phyloP scores from a whole-genome alignment of 2,888 invertebrate genomes.

The Eristalis tenax region DNA sequence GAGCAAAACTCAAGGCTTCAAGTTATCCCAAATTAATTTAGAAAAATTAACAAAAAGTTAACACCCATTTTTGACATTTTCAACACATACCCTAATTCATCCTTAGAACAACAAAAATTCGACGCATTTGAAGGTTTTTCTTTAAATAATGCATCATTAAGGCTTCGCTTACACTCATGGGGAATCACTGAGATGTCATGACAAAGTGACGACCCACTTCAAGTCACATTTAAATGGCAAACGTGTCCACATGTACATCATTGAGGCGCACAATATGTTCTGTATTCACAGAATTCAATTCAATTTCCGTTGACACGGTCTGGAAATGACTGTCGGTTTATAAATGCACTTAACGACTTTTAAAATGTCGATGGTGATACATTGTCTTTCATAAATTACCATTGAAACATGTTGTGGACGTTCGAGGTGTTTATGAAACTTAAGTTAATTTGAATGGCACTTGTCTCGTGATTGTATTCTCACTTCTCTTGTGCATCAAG shows the following conservation, averaged over 20 bases:
- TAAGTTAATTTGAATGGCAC: no score
- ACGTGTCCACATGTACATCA: neutral
- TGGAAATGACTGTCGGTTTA: neutral
- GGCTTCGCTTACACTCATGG: neutral
- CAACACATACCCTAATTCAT: no score
- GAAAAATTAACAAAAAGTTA: no score
- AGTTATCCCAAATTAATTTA: no score
- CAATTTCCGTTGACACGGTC: neutral
- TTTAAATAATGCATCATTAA: neutral
- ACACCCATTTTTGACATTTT: neutral
- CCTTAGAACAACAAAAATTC: no score
- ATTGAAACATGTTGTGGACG: neutral
- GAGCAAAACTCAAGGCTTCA: no score
- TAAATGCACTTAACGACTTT: neutral
- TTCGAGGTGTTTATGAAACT: no score
- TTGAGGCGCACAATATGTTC: neutral
- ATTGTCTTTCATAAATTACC: neutral
- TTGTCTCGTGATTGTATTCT: no score
- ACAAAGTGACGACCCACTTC: neutral
- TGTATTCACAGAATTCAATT: neutral
- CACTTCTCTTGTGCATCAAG: no score
- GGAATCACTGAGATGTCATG: neutral
- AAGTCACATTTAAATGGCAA: neutral
- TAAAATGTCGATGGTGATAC: neutral
- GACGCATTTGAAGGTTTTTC: neutral